These are phyloP conservation scores for Callocephalon fimbriatum DNA, from an alignment of 2,113 vertebrate species.

Conservation along the genomic window DNA sequence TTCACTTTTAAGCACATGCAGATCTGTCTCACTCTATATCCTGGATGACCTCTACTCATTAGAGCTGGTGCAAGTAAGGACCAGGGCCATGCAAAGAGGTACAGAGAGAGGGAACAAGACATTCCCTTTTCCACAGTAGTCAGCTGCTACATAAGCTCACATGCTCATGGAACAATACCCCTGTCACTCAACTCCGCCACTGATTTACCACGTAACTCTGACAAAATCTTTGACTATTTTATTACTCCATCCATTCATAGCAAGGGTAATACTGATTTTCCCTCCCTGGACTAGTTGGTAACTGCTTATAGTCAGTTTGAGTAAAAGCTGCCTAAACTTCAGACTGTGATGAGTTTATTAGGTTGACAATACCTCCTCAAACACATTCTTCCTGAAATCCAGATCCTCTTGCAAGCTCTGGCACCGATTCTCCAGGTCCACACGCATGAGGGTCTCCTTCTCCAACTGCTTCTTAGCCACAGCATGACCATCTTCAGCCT, in stretches of 20 bases:
- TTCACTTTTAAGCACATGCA: neutral
- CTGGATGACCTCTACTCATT: neutral
- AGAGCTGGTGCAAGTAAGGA: neutral
- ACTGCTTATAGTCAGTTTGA: neutral
- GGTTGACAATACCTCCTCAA: constrained; percentile 86
- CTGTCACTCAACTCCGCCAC: neutral
- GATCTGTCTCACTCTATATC: neutral
- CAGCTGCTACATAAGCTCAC: neutral
- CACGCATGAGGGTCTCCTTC: constrained; percentile 91
- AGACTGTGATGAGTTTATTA: neutral
- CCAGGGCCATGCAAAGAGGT: neutral
- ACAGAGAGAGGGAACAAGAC: neutral
- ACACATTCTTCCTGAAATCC: constrained; percentile 93
- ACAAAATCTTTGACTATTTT: neutral
- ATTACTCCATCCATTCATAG: neutral
- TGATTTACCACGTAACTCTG: neutral
- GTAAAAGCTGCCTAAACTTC: neutral
- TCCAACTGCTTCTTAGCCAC: constrained; percentile 95
- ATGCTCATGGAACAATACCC: neutral
- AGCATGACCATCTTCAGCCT: constrained; percentile 91
- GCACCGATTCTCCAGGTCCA: constrained; percentile 95
- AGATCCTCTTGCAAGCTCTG: constrained; percentile 94
- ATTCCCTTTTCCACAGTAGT: neutral
- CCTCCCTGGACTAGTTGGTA: neutral
- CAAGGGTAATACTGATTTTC: neutral